A percentile compares a stretch with the other conserved stretches of the same genome.
These are phyloP conservation scores for Crotalus tigris DNA, from an alignment of 2,113 vertebrate species.

Conservation along the genomic window DNA sequence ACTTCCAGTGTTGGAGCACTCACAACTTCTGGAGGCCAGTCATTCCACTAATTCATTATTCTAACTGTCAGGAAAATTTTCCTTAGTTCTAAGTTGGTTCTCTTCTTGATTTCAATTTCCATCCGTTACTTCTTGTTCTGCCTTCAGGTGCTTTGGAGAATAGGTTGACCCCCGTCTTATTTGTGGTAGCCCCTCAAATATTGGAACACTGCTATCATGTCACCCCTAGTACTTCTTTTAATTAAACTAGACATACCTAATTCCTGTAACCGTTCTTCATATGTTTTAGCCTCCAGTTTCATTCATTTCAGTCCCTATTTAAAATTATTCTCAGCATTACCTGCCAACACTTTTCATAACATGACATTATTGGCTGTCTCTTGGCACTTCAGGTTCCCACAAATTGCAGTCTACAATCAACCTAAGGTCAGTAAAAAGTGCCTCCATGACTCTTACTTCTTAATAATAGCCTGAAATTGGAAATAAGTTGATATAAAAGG, in stretches of 20 bases:
- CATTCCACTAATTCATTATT: neutral
- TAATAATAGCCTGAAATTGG: neutral
- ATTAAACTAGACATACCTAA: neutral
- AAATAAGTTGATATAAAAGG: neutral
- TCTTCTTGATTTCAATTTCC: neutral
- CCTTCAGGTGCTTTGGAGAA: neutral
- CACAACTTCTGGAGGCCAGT: neutral
- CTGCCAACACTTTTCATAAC: neutral
- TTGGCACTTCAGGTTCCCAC: neutral
- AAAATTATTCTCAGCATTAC: neutral
- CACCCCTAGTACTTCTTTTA: neutral
- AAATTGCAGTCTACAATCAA: neutral
- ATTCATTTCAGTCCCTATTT: neutral
- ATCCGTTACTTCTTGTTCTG: neutral
- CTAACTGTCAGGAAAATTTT: neutral
- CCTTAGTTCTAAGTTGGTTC: neutral
- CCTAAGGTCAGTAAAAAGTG: neutral
- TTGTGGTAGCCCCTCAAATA: neutral
- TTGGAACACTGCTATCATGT: neutral
- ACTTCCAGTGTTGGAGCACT: neutral
- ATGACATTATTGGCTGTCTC: neutral
- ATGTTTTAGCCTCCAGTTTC: neutral
- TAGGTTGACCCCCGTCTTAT: neutral
- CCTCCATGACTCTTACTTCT: neutral
- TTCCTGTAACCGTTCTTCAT: neutral